Percentiles rank a stretch among this genome's conserved stretches.
Evolutionary conservation across 2,113 vertebrate genomes (phyloP).

Genomic region (Serilophus lunatus): DNA sequence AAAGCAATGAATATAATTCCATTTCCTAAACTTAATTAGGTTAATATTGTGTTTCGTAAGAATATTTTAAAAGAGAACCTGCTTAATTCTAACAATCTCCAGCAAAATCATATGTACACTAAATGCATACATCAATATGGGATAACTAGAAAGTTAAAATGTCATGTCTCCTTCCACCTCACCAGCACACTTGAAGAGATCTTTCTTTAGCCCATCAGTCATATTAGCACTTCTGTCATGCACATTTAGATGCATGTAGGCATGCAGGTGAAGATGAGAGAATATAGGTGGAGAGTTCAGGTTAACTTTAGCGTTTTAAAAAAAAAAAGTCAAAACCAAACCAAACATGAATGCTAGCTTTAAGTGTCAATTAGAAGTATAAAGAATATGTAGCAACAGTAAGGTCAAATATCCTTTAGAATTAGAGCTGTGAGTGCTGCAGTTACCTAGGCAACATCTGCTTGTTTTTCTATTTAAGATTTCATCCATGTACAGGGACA

Average conservation of each 20-base stretch:
- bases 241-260: not conserved
- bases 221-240: fast-evolving
- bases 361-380: not conserved
- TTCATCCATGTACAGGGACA: not conserved
- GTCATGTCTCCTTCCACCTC: not conserved
- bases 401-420: not conserved
- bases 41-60: not conserved
- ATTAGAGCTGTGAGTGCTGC: not conserved
- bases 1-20: not conserved
- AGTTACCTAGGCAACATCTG: conserved; percentile 29
- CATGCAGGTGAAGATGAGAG: not conserved
- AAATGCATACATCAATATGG: not conserved
- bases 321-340: not conserved
- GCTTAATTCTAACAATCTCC: not conserved
- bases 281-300: not conserved
- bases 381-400: not conserved
- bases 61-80: not conserved
- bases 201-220: not conserved
- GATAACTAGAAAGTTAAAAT: not conserved
- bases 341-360: not conserved
- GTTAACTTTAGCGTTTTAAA: not conserved
- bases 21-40: not conserved
- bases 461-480: not conserved
- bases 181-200: not conserved
- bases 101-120: not conserved